These are phyloP conservation scores for Myotis davidii DNA, from an alignment of 2,113 vertebrate species.

Conservation along the genomic window DNA sequence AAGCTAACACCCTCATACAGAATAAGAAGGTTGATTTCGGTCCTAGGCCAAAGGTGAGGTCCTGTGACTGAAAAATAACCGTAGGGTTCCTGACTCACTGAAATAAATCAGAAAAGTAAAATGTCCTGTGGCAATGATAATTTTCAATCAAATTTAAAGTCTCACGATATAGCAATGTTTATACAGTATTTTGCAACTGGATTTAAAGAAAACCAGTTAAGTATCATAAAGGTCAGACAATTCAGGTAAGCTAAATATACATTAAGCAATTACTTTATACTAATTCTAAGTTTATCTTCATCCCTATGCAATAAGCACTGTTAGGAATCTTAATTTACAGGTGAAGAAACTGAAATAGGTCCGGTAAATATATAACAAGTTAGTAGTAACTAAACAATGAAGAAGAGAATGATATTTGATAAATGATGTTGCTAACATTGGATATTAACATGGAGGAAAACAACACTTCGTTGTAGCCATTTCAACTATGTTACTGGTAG, in stretches of 20 bases:
- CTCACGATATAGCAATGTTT: not conserved
- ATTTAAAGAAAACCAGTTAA: slow-evolving; percentile 1
- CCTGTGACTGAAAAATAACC: not conserved
- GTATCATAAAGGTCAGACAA: not conserved
- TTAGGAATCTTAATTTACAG: not conserved
- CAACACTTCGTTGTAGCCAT: not conserved
- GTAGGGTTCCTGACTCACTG: not conserved
- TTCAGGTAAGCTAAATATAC: not conserved
- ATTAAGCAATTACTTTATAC: not conserved
- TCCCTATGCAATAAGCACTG: not conserved
- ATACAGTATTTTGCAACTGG: not conserved
- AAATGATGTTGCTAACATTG: not conserved
- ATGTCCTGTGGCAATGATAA: not conserved
- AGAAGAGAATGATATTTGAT: not conserved
- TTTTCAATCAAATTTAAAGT: slow-evolving; percentile 1
- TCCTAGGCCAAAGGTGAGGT: not conserved
- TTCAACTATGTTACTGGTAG: not conserved
- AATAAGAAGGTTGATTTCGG: not conserved
- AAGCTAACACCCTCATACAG: not conserved
- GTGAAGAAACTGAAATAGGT: not conserved
- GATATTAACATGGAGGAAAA: not conserved
- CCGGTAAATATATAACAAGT: not conserved
- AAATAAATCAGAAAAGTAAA: not conserved
- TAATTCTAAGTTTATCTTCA: not conserved
- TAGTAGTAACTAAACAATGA: not conserved